Conservation (phyloP, 2,797 vertebrate genomes). For the Allobates femoralis region DNA sequence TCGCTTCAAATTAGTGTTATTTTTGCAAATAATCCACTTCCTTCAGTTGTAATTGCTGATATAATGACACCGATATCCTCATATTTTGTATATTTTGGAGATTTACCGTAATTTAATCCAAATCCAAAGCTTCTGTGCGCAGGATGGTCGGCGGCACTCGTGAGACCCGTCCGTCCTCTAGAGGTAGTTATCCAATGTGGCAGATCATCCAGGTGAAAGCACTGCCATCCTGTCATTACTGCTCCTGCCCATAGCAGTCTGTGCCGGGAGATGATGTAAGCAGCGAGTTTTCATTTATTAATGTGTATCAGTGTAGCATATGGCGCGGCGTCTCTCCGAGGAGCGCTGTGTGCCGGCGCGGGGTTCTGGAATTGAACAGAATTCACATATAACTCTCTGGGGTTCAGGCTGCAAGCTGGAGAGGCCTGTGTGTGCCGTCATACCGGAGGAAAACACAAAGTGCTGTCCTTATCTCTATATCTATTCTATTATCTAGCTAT, state of each 20-base stretch:
- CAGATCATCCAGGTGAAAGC: not conserved
- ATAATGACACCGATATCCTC: not conserved
- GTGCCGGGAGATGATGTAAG: not conserved
- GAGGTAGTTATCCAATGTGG: not conserved
- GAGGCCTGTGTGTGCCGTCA: slow-evolving; percentile 9
- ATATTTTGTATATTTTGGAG: not conserved
- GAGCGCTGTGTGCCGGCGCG: not conserved
- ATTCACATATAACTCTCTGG: slow-evolving; percentile 17
- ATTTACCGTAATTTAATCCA: not conserved
- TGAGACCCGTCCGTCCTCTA: not conserved
- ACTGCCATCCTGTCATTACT: not conserved
- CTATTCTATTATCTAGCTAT: not conserved
- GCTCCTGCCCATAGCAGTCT: not conserved
- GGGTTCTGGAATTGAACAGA: slow-evolving; percentile 16
- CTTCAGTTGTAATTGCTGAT: not conserved
- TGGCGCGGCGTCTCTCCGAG: slow-evolving; percentile 14
- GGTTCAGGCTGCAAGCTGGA: slow-evolving; percentile 19
- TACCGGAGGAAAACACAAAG: not conserved
- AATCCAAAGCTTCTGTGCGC: not conserved
- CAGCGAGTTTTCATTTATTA: not conserved
- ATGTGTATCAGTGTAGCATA: slow-evolving; percentile 33
- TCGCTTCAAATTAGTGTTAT: not conserved
- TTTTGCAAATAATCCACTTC: too few species aligned
- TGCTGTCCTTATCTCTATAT: too few species aligned
- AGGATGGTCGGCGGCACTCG: not conserved